Base-by-base conservation (phyloP, 2,888 invertebrate species). In the Vannuccia rotundouncinata region DNA sequence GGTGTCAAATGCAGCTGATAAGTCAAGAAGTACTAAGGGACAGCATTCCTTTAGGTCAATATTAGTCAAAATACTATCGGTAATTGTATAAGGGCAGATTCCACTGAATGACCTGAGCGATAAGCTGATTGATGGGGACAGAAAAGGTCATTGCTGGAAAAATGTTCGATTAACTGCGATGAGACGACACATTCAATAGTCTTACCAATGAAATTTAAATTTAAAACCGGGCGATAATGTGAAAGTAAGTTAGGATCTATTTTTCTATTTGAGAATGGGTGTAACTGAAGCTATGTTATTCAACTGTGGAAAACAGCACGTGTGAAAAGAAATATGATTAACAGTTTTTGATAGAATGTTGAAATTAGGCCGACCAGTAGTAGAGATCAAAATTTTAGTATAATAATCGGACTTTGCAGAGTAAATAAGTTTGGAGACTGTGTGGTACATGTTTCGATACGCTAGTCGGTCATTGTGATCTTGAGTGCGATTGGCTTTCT, bases 21-120 rank as follows among this genome's bases (percentile, higher is more conserved):
- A 66, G 66, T 66, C 5, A 66, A 66, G 66, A 66, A 66, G 66
- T 66, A 66, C 66, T 66, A 66, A 66, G 66, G 22, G 66, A 66
- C 22, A 66, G 2, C 66, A 22, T 66, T 66, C 25, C 13, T 66
- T 66, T 66, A 17, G 10, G 22, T 66, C 66, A 66, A 66, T 66
- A 22, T 66, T 66, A 66, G 66, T 66, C 66, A 66, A 66, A 66
- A 66, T 66, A 66, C 66, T 66, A 66, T 66, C 66, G 25, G 66
- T 66, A 27, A 66, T 66, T 66, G 66, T 5, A 66, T 66, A 27
- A 22, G 66, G 10, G 66, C 66, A 22, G 66, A 66, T 66, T 66
- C 66, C 17, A 66, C 66, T 66, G 66, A 66, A 66, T 66, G 22
- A 27, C 66, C 5, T 22, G 66, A 66, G 17, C 22, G 66, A 66